Conservation (phyloP, 2,113 vertebrate genomes). For the Cyprinus carpio region DNA sequence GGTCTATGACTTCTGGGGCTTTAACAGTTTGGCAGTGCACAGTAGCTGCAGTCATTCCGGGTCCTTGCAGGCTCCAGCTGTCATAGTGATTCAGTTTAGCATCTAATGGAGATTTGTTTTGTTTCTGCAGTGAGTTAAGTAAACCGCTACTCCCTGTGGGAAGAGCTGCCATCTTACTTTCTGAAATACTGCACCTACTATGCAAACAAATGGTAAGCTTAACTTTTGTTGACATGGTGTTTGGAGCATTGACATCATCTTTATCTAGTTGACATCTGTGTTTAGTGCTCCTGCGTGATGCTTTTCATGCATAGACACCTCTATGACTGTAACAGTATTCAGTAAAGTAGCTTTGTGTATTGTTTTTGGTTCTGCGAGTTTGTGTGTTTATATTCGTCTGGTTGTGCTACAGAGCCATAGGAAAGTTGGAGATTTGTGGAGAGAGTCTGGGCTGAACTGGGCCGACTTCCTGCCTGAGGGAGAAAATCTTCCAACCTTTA, state of each 20-base stretch:
- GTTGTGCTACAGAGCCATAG: conserved; percentile 88
- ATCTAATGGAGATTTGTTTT: conserved; percentile 46
- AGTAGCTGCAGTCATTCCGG: conserved; percentile 30
- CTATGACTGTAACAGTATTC: not conserved
- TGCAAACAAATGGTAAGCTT: conserved; percentile 98
- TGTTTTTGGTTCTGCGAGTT: not conserved
- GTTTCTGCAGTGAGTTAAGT: conserved; percentile 90
- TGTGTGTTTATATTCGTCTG: conserved; percentile 30
- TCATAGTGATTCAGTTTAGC: conserved; percentile 18
- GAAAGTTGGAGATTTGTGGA: conserved; percentile 93
- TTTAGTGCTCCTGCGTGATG: not conserved
- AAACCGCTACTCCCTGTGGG: conserved; percentile 96
- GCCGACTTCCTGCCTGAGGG: conserved; percentile 87
- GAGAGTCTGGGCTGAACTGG: conserved; percentile 89
- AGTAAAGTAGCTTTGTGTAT: not conserved
- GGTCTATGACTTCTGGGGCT: conserved; percentile 1
- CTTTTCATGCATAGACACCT: not conserved
- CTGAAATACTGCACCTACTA: conserved; percentile 99
- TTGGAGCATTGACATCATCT: not conserved
- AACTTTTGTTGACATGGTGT: conserved; percentile 19
- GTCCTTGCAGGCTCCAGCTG: not conserved
- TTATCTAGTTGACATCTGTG: not conserved
- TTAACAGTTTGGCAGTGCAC: conserved; percentile 29
- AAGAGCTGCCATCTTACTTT: conserved; percentile 93
- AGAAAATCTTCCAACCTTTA: conserved; percentile 88